Evolutionary conservation across 2,888 invertebrate genomes (phyloP).

Genomic region (Ormia ochracea): DNA sequence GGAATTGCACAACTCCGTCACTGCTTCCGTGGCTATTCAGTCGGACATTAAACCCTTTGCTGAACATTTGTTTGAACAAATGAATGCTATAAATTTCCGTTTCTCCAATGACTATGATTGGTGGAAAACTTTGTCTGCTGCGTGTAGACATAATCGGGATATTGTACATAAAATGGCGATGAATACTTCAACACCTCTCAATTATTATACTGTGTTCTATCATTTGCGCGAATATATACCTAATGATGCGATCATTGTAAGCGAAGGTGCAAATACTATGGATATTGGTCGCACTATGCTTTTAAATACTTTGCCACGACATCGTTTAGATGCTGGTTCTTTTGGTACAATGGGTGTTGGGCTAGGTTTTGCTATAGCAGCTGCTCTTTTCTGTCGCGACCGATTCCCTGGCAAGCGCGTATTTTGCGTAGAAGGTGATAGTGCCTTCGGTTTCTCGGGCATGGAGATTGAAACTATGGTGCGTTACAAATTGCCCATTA

Average conservation of each 20-base stretch:
- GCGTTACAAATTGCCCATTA: constrained; percentile 93
- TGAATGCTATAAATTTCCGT: constrained; percentile 80
- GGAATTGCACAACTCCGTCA: constrained; percentile 93
- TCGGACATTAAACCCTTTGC: constrained; percentile 89
- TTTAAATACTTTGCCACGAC: constrained; percentile 88
- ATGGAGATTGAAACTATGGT: constrained; percentile 99
- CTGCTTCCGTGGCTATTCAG: constrained; percentile 87
- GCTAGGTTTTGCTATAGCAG: constrained; percentile 93
- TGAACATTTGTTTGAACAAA: constrained; percentile 80
- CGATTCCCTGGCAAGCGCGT: constrained; percentile 88
- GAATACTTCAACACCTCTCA: constrained; percentile 86
- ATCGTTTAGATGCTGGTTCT: constrained; percentile 95
- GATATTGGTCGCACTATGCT: constrained; percentile 95
- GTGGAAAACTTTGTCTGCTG: constrained; percentile 86
- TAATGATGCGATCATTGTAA: constrained; percentile 91
- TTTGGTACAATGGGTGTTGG: constrained; percentile 99
- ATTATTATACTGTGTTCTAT: constrained; percentile 95
- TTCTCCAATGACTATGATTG: constrained; percentile 81
- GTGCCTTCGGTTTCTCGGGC: constrained; percentile 98
- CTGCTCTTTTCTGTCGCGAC: constrained; percentile 92
- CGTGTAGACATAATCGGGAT: constrained; percentile 85
- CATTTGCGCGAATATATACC: constrained; percentile 87
- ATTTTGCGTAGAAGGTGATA: constrained; percentile 96
- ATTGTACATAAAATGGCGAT: constrained; percentile 83
- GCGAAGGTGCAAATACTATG: constrained; percentile 99